Evolutionary conservation across 1,140 invertebrate genomes (phyloP).

Genomic region (Drosophila chauvacae): DNA sequence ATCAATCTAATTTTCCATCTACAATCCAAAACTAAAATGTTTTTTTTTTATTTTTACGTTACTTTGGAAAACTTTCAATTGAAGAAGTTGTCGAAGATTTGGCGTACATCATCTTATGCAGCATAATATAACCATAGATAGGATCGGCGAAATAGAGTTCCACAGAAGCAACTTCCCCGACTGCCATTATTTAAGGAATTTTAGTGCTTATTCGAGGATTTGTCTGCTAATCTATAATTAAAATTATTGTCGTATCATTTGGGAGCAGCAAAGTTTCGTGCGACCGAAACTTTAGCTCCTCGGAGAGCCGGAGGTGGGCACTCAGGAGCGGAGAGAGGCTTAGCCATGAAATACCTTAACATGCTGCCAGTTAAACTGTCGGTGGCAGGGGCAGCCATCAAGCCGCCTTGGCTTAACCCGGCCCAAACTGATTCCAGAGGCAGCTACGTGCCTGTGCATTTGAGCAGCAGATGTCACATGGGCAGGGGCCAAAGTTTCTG

Average conservation of each 20-base stretch:
- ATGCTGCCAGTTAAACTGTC: slow-evolving; percentile 71
- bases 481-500: slow-evolving; percentile 61
- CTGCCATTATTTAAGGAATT: slow-evolving; percentile 45
- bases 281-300: slow-evolving; percentile 32
- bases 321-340: slow-evolving; percentile 28
- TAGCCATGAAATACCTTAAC: slow-evolving; percentile 63
- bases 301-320: slow-evolving; percentile 1
- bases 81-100: too few relatives aligned
- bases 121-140: too few relatives aligned
- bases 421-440: slow-evolving; percentile 35
- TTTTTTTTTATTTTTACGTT: neutral
- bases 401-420: neutral
- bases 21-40: too few relatives aligned
- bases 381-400: neutral
- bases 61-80: too few relatives aligned
- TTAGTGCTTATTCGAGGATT: slow-evolving; percentile 63
- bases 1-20: too few relatives aligned
- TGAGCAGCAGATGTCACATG: slow-evolving; percentile 72
- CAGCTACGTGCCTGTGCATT: slow-evolving; percentile 75
- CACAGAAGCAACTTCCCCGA: neutral
- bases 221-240: slow-evolving; percentile 73
- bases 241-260: slow-evolving; percentile 76
- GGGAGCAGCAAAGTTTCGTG: slow-evolving; percentile 59
- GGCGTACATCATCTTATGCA: too few relatives aligned
- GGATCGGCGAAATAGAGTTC: neutral